Evolutionary conservation across 2,888 invertebrate species (phyloP), one percentile per base, ranked within the genome.

Genomic region (Leistus spinibarbis): DNA sequence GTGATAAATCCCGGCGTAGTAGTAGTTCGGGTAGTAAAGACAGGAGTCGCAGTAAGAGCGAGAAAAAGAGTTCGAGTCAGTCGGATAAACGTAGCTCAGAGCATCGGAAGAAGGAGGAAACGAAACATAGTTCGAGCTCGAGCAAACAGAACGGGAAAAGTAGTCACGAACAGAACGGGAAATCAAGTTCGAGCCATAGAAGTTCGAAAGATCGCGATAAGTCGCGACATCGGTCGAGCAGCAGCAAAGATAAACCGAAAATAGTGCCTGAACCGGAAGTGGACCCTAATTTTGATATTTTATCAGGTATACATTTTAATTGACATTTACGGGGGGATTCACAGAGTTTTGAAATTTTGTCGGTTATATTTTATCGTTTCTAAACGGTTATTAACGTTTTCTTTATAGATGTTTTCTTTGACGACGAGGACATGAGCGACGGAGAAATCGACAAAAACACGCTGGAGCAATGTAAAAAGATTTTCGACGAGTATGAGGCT

Each of bases 401-500:
- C n/a, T n/a, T n/a, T n/a, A n/a, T 20, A 20, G 22, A 16, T 19
- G 16, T 20, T 19, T 57, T 57, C 16, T 57, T 57, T 13, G 17
- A 57, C 17, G 64, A 64, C 24, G 69, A 62, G 0, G 53, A 54
- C n/a, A 54, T 23, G 40, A 23, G 22, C 20, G 64, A 64, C 27
- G 75, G 66, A 5, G 65, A 75, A 19, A 57, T 60, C 4, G 62
- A 68, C 54, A 69, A 68, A 24, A 40, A 27, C 3, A 62, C 66
- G 24, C 20, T 75, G 54, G 75, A 75, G 20, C 63, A 75, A 63
- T 75, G 75, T 22, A 75, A 75, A 20, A 54, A 69, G 3, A 75
- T 75, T 17, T 75, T 75, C 23, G 75, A 75, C 62, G 75, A 75
- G 54, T 75, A 75, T 63, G 62, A 78, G 66, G 62, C 70, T 19